Evolutionary conservation across 2,113 vertebrate species (phyloP).

Genomic region (Syrmaticus mikado): DNA sequence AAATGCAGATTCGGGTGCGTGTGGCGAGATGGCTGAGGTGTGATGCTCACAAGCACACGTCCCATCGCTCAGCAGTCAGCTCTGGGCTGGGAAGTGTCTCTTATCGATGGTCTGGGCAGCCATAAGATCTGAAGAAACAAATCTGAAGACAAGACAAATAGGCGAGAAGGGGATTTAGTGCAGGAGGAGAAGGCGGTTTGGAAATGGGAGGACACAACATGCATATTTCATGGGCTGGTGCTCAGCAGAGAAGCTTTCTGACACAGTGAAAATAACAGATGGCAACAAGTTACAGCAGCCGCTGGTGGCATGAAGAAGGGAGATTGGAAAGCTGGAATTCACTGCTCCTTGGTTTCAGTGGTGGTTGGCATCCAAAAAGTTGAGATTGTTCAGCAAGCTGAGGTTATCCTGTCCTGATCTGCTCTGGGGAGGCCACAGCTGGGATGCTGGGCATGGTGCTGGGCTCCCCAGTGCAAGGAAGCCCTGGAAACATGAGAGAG

Average conservation of each 20-base stretch:
- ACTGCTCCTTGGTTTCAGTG: rapidly evolving
- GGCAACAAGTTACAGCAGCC: not conserved
- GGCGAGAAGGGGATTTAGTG: not conserved
- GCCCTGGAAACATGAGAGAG: no score
- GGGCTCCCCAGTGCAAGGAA: no score
- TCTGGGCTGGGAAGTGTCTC: not conserved
- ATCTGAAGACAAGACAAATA: not conserved
- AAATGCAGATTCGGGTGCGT: not conserved
- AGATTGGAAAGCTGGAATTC: not conserved
- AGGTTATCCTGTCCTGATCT: no score
- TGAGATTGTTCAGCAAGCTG: no score
- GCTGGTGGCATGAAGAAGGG: rapidly evolving
- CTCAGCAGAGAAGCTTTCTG: not conserved
- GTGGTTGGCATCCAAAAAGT: no score
- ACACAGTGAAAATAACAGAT: not conserved
- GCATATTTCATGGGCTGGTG: not conserved
- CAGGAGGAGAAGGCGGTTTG: not conserved
- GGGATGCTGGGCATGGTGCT: no score
- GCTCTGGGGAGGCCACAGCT: no score
- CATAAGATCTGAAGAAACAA: not conserved
- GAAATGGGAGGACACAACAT: not conserved
- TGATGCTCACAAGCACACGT: no score
- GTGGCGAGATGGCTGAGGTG: not conserved
- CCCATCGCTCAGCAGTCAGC: not conserved
- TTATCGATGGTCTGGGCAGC: not conserved